A percentile compares a stretch with the other conserved stretches of the same genome.
Evolutionary conservation across 2,797 vertebrate species (phyloP).

Genomic region (Aulostomus chinensis): DNA sequence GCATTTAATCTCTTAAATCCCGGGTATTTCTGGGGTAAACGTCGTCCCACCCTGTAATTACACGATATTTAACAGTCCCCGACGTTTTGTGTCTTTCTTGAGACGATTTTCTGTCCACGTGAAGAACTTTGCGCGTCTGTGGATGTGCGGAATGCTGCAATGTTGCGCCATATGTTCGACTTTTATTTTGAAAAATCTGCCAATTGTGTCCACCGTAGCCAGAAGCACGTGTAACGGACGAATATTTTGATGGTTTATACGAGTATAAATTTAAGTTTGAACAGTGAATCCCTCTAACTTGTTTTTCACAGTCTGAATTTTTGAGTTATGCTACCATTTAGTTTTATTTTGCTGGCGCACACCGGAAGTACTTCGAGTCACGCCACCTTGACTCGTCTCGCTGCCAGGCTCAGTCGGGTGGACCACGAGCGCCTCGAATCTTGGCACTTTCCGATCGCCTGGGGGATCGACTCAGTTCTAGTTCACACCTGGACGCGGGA

Average conservation of each 20-base stretch:
- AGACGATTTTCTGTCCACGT: no score
- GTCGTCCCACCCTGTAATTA: no score
- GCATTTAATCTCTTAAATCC: conserved; percentile 7
- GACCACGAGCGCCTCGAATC: not conserved
- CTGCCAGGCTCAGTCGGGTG: not conserved
- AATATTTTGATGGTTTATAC: no score
- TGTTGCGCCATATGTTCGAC: not conserved
- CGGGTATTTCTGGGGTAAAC: accelerated
- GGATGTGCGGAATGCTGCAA: no score
- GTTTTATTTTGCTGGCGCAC: conserved; percentile 24
- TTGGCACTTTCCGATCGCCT: not conserved
- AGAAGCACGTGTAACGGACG: no score
- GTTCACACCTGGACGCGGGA: accelerated
- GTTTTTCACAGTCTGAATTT: no score
- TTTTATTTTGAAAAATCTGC: conserved; percentile 25
- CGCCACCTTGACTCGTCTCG: not conserved
- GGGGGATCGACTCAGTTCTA: not conserved
- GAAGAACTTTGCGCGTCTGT: no score
- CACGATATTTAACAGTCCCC: no score
- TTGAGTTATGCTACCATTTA: no score
- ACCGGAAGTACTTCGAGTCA: conserved; percentile 20
- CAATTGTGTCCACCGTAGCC: accelerated
- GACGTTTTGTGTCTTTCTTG: no score
- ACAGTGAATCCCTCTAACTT: no score
- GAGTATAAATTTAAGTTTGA: no score